A percentile compares a stretch with the other conserved stretches of the same genome.
phyloP scores from a whole-genome alignment of 2,797 vertebrate species.

The Octomys mimax region DNA sequence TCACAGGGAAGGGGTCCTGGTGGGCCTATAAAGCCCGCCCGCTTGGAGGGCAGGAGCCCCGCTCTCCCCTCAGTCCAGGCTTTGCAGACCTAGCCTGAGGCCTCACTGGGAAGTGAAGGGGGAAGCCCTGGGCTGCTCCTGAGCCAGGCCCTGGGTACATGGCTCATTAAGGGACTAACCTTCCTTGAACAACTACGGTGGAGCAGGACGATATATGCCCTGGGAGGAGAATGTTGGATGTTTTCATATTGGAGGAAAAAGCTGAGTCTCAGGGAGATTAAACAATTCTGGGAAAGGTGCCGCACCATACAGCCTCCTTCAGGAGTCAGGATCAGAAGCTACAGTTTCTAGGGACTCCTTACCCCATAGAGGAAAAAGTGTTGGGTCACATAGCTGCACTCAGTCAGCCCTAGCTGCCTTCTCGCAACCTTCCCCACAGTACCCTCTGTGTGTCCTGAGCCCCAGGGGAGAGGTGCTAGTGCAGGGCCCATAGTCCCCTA shows the following conservation, averaged over 20 bases:
- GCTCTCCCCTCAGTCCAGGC: neutral
- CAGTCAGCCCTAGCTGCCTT: neutral
- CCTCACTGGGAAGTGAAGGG: too few species aligned
- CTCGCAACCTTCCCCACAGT: neutral
- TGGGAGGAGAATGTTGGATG: neutral
- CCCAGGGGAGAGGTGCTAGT: neutral
- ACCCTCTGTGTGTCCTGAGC: rapidly evolving
- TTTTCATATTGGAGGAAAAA: neutral
- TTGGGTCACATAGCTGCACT: neutral
- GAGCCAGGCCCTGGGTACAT: neutral
- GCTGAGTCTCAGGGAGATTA: neutral
- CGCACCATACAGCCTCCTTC: neutral
- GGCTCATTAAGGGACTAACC: neutral
- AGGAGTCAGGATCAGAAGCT: neutral
- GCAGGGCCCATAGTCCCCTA: rapidly evolving
- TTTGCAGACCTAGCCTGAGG: neutral
- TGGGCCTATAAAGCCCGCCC: rapidly evolving
- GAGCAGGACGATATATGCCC: neutral
- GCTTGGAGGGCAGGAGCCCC: neutral
- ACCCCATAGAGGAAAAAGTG: neutral
- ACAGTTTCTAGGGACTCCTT: neutral
- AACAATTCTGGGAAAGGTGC: neutral
- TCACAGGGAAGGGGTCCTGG: too few species aligned
- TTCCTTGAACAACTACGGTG: neutral
- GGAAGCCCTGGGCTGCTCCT: neutral